A percentile compares a stretch with the other conserved stretches of the same genome.
Evolutionary conservation across 2,888 invertebrate genomes (phyloP).

Genomic region (Agonopterix arenella): DNA sequence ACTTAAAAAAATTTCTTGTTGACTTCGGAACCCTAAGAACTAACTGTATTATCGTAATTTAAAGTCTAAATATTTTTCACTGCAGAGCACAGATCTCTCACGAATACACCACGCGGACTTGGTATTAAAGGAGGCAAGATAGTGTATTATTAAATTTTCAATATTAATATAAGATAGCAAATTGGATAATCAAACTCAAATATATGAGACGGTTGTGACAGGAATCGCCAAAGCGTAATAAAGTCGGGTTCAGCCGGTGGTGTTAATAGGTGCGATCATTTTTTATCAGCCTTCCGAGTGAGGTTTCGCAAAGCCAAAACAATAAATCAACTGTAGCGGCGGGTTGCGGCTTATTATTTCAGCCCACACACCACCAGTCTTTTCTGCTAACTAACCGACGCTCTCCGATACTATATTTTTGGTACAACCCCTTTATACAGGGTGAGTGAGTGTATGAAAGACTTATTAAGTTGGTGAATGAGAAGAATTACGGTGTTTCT

Average conservation of each 20-base stretch:
- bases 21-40: no score
- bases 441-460: no score
- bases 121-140: background rate
- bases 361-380: conserved; percentile 49
- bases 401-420: conserved; percentile 55
- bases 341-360: conserved; percentile 68
- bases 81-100: no score
- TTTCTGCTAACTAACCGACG: conserved; percentile 59
- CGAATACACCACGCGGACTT: background rate
- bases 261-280: conserved; percentile 72
- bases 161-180: no score
- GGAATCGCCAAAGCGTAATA: conserved; percentile 51
- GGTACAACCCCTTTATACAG: conserved; percentile 18
- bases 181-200: no score
- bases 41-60: no score
- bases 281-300: conserved; percentile 67
- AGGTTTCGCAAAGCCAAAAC: conserved; percentile 68
- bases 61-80: no score
- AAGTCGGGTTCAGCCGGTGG: conserved; percentile 49
- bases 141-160: no score
- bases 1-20: no score
- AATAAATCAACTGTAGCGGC: conserved; percentile 63
- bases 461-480: no score
- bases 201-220: conserved; percentile 22
- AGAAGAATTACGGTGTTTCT: no score